Evolutionary conservation across 2,888 invertebrate genomes (phyloP).

Genomic region (Andrena bicolor): DNA sequence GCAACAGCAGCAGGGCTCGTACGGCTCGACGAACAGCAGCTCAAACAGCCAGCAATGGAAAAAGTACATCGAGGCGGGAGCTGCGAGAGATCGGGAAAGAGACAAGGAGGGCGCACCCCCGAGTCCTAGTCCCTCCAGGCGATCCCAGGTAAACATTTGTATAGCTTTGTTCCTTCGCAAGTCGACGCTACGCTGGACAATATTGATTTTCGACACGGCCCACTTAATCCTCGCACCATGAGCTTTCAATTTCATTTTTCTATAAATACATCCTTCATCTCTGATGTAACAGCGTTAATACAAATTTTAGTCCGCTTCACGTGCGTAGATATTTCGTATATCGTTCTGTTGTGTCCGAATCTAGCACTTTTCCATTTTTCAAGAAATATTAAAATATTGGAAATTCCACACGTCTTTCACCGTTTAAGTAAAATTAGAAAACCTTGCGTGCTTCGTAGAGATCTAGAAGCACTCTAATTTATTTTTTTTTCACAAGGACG

Average conservation of each 20-base stretch:
- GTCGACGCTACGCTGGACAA: not conserved
- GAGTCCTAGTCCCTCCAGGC: conserved; percentile 83
- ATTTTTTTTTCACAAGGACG: no score
- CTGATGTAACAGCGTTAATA: not conserved
- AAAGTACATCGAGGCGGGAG: conserved; percentile 85
- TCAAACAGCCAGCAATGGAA: conserved; percentile 86
- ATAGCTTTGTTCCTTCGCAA: conserved; percentile 11
- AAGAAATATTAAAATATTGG: no score
- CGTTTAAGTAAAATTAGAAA: no score
- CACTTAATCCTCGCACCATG: not conserved
- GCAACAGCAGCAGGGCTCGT: conserved; percentile 71
- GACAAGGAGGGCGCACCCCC: conserved; percentile 82
- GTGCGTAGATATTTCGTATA: no score
- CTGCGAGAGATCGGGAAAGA: conserved; percentile 81
- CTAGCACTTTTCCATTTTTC: no score
- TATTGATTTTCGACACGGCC: conserved; percentile 39
- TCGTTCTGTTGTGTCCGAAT: no score
- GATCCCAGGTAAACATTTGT: conserved; percentile 78
- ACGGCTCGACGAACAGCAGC: conserved; percentile 75
- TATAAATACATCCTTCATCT: not conserved
- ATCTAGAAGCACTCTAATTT: no score
- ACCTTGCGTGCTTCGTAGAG: no score
- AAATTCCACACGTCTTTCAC: no score
- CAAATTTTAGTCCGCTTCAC: no score
- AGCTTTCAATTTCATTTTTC: not conserved